These are phyloP conservation scores for Zophobas morio DNA, from an alignment of 1,140 invertebrate genomes.

Conservation along the genomic window DNA sequence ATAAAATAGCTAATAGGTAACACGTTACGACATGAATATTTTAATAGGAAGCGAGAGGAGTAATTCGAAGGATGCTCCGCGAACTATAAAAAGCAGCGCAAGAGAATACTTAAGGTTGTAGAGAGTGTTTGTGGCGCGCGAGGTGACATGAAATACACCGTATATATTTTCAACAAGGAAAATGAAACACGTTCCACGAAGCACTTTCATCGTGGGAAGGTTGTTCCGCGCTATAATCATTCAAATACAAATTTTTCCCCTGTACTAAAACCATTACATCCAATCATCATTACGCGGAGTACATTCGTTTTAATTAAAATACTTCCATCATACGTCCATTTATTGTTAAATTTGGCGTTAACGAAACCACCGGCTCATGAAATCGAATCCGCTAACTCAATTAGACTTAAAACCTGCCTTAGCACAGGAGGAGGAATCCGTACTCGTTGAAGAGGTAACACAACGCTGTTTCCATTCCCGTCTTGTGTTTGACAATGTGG, in stretches of 20 bases:
- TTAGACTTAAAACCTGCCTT: conserved; percentile 45
- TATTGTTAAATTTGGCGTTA: conserved; percentile 45
- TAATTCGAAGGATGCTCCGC: conserved; percentile 43
- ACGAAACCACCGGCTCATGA: conserved; percentile 43
- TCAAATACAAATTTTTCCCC: conserved; percentile 28
- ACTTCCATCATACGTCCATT: conserved; percentile 41
- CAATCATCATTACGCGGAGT: conserved; percentile 23
- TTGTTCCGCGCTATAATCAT: conserved; percentile 46
- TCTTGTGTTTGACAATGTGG: conserved; percentile 10
- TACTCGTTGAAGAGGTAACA: neutral
- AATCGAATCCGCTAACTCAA: conserved; percentile 53
- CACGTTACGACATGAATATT: conserved; percentile 47
- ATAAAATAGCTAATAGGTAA: conserved; percentile 45
- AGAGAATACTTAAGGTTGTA: conserved; percentile 49
- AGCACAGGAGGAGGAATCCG: neutral
- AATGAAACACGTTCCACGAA: conserved; percentile 43
- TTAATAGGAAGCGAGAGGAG: conserved; percentile 42
- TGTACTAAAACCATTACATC: conserved; percentile 24
- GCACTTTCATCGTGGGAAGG: conserved; percentile 38
- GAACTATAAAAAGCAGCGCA: conserved; percentile 43
- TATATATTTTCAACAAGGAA: conserved; percentile 47
- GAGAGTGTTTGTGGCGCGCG: conserved; percentile 41
- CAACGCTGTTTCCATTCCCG: neutral
- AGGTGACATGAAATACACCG: conserved; percentile 46
- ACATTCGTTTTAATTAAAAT: conserved; percentile 36